Conservation (phyloP, 2,113 vertebrate genomes). For the Pachycephala philippinensis region DNA sequence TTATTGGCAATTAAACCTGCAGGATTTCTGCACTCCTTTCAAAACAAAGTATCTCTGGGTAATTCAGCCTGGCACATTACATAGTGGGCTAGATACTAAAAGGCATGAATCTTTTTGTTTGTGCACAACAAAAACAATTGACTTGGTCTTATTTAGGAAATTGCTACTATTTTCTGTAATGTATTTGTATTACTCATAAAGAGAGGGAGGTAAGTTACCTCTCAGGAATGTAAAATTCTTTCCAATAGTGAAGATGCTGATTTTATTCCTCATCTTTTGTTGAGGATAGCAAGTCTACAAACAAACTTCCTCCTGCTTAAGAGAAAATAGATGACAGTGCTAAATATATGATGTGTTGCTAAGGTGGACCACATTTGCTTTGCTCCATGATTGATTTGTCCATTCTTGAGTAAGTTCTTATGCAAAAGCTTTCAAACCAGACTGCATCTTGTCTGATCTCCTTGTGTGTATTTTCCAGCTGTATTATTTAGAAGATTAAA, state of each 20-base stretch:
- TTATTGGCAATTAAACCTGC: constrained; percentile 97
- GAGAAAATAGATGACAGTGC: neutral
- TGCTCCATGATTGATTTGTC: neutral
- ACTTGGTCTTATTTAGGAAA: constrained; percentile 63
- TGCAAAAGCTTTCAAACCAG: neutral
- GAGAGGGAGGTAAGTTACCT: neutral
- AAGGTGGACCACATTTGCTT: neutral
- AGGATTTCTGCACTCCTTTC: constrained; percentile 83
- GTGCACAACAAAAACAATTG: constrained; percentile 63
- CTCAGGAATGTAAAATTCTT: constrained; percentile 37
- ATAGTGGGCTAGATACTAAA: constrained; percentile 46
- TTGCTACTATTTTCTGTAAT: constrained; percentile 52
- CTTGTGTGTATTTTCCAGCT: neutral
- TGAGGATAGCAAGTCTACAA: neutral
- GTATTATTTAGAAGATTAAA: neutral
- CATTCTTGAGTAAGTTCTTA: neutral
- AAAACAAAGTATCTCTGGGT: constrained; percentile 72
- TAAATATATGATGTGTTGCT: neutral
- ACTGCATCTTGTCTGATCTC: neutral
- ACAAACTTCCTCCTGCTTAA: neutral
- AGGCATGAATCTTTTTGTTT: constrained; percentile 59
- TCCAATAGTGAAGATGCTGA: neutral
- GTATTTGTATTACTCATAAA: constrained; percentile 19
- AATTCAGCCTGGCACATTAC: constrained; percentile 64
- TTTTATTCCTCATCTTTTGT: neutral